Evolutionary conservation across 2,888 invertebrate genomes (phyloP), one percentile per base, ranked within the genome.

Genomic region (Azorinus chamasolen): DNA sequence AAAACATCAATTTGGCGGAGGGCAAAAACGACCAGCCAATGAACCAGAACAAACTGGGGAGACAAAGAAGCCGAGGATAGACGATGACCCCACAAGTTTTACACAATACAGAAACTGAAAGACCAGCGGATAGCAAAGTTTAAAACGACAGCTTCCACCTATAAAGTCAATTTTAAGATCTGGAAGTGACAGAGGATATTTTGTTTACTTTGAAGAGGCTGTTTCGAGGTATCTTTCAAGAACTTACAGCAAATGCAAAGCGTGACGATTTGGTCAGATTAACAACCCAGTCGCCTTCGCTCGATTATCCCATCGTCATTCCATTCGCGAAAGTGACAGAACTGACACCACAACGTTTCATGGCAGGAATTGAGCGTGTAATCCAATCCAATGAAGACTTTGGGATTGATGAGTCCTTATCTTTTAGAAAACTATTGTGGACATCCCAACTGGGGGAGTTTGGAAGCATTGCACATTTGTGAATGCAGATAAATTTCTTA

Each of bases 381-480:
- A 20, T 58, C 12, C 59, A 68, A 25, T n/a, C n/a, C n/a, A n/a
- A n/a, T n/a, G n/a, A n/a, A n/a, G n/a, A n/a, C n/a, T n/a, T n/a
- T n/a, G n/a, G n/a, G n/a, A n/a, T n/a, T n/a, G n/a, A n/a, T n/a
- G n/a, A n/a, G n/a, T n/a, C n/a, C n/a, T n/a, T n/a, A 51, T 46
- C 27, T 46, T 61, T 32, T 32, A 61, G 20, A 27, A 20, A 1
- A 55, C 72, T 8, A 59, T 62, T 20, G 69, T 70, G 20, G 50
- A 50, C 41, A 46, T 72, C 25, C 68, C 64, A 24, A 41, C 14
- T 20, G 77, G 77, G 27, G 77, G 69, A 14, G 61, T 48, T 8
- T 24, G 46, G 39, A 68, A 69, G 62, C 8, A 51, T 24, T 59
- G 61, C 32, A 54, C 61, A n/a, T 79, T 20, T 25, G 24, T 51